Evolutionary conservation across 2,113 vertebrate genomes (phyloP).

Genomic region (Nesoenas mayeri): DNA sequence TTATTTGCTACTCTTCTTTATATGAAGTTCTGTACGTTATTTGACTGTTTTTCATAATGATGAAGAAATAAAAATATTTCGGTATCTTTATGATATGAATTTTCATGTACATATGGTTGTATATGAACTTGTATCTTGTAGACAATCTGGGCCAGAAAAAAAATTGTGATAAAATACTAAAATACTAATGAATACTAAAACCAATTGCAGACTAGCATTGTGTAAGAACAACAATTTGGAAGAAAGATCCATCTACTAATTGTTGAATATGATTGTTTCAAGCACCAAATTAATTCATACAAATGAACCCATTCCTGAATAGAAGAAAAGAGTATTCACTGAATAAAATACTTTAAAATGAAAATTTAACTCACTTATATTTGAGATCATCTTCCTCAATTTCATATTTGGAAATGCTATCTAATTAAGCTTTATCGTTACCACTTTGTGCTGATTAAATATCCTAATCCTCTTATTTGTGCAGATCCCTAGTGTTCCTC

Average conservation of each 20-base stretch:
- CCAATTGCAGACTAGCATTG: neutral
- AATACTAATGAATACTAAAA: neutral
- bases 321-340: neutral
- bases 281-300: neutral
- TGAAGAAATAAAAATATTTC: neutral
- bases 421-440: conserved; percentile 53
- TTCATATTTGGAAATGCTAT: conserved; percentile 53
- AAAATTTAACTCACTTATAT: neutral
- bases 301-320: neutral
- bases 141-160: neutral
- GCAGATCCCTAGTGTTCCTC: conserved; percentile 9
- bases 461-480: conserved; percentile 59
- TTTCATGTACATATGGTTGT: neutral
- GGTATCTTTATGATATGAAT: neutral
- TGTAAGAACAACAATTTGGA: neutral
- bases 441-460: conserved; percentile 61
- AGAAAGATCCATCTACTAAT: neutral
- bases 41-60: neutral
- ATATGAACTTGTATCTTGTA: neutral
- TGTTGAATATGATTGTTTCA: neutral
- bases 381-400: neutral
- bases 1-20: neutral
- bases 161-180: neutral
- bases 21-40: neutral
- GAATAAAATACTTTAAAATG: neutral